Evolutionary conservation across 2,888 invertebrate genomes (phyloP).

Genomic region (Leucoma salicis): DNA sequence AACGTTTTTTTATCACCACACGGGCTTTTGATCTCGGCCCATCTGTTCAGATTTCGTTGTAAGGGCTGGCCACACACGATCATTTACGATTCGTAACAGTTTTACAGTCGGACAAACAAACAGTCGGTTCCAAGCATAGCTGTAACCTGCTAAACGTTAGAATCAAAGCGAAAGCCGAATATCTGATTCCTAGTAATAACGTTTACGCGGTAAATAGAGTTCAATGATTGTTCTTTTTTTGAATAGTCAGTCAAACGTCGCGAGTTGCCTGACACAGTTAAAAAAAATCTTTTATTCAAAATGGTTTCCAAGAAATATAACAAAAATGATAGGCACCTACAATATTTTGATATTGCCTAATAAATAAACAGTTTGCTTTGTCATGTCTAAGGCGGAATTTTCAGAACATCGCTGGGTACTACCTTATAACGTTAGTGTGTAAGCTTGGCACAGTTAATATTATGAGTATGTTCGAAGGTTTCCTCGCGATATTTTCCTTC

Average conservation of each 20-base stretch:
- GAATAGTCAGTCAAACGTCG: slow-evolving; percentile 31
- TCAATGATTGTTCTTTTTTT: slow-evolving; percentile 38
- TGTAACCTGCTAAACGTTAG: slow-evolving; percentile 58
- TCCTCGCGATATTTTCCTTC: too few relatives aligned
- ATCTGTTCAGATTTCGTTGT: slow-evolving; percentile 80
- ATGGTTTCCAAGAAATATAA: background rate
- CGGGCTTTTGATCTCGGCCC: slow-evolving; percentile 74
- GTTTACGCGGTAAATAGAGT: slow-evolving; percentile 33
- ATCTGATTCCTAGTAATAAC: slow-evolving; percentile 63
- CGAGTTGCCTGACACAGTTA: slow-evolving; percentile 10
- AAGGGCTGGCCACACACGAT: slow-evolving; percentile 81
- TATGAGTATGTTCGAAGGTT: background rate
- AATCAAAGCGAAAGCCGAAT: slow-evolving; percentile 74
- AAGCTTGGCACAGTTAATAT: background rate
- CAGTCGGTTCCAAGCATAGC: slow-evolving; percentile 73
- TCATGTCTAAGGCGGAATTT: background rate
- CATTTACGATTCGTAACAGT: slow-evolving; percentile 77
- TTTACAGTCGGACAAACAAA: slow-evolving; percentile 79
- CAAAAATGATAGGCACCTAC: background rate
- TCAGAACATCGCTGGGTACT: background rate
- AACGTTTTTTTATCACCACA: slow-evolving; percentile 71
- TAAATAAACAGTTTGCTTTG: background rate
- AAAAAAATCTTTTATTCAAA: slow-evolving; percentile 1
- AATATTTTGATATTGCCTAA: background rate
- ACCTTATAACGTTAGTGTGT: background rate